Base-by-base conservation (phyloP, 2,113 vertebrate species). In the Mugil cephalus region DNA sequence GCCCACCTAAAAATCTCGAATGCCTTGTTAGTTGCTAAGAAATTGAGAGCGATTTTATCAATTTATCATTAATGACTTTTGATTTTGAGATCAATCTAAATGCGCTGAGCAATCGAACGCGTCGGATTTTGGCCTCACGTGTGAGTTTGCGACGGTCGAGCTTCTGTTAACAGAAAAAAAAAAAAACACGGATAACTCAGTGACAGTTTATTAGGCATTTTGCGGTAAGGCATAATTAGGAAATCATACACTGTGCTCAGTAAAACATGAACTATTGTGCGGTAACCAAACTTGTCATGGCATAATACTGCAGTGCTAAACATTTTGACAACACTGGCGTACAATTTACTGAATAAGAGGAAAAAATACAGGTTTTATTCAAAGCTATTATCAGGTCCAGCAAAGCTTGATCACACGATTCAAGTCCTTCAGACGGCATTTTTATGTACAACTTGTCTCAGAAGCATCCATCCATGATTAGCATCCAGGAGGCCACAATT, bases 121-220 rank as follows among this genome's bases (percentile, higher is more conserved):
- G n/a, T n/a, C n/a, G n/a, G n/a, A n/a, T n/a, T n/a, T 30, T 30
- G 5, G 24, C 24, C 24, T 30, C 24, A 2, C 24, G 5, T 30
- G 2, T 30, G 24, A 30, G 24, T 2, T 30, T 30, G 24, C 24
- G 24, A 30, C 24, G 5, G 24, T 30, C 24, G 5, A n/a, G 5
- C 24, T 30, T 30, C 24, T 5, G 24, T 30, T 30, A 2, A 30
- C 24, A 30, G 24, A 30, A 12, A 70, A 53, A 43, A 52, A 42
- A 45, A 48, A 52, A 63, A 14, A 46, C 4, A 10, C n/a, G n/a
- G 19, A 63, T 47, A 34, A 62, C 70, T 69, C 18, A 53, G 43
- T 84, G 47, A 67, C 36, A 35, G 11, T 89, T 89, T 84, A 85
- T 84, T 87, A 73, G 82, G 74, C 77, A 82, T 79, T 73, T 74